These are phyloP conservation scores for Rhinoptilus africanus DNA, from an alignment of 2,113 vertebrate genomes.

Conservation along the genomic window DNA sequence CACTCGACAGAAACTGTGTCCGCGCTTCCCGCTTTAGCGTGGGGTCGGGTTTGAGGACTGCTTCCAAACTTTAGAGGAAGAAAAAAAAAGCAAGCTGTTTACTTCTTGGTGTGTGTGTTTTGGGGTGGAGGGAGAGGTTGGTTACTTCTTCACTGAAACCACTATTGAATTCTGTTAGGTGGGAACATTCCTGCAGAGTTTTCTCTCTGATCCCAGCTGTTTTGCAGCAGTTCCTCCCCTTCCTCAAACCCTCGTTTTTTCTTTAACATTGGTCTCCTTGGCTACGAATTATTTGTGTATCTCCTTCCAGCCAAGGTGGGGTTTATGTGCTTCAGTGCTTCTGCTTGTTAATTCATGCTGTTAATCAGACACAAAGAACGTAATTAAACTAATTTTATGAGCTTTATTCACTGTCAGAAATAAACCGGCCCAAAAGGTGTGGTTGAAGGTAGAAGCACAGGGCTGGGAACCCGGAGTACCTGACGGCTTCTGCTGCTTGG, in stretches of 20 bases:
- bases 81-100: background rate
- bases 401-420: conserved; percentile 60
- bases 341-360: conserved; percentile 73
- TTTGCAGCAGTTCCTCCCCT: background rate
- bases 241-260: background rate
- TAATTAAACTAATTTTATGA: conserved; percentile 66
- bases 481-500: background rate
- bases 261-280: conserved; percentile 44
- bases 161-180: accelerated
- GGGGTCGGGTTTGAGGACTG: background rate
- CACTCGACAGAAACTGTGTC: background rate
- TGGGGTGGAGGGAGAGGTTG: background rate
- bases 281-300: conserved; percentile 34
- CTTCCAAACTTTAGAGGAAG: background rate
- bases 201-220: background rate
- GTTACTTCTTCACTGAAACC: background rate
- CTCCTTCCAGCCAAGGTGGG: conserved; percentile 71
- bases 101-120: background rate
- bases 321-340: conserved; percentile 52
- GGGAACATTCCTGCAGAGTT: background rate
- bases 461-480: conserved; percentile 12
- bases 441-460: background rate
- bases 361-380: conserved; percentile 67
- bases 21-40: background rate
- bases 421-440: conserved; percentile 20